Evolutionary conservation across 2,888 invertebrate genomes (phyloP).

Genomic region (Protula sp.): DNA sequence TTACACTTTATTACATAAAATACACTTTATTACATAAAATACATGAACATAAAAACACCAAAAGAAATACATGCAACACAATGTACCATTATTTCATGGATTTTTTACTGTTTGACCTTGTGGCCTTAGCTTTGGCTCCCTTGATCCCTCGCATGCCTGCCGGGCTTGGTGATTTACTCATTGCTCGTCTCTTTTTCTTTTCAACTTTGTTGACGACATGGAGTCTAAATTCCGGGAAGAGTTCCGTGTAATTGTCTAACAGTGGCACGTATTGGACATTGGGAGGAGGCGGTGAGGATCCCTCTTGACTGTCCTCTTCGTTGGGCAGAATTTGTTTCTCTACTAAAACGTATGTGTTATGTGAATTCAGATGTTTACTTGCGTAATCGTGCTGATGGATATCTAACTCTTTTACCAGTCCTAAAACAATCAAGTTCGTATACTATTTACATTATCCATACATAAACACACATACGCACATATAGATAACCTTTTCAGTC

Average conservation of each 20-base stretch:
- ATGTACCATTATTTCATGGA: not conserved
- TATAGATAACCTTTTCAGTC: no score
- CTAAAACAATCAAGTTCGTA: no score
- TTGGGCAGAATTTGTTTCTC: conserved; percentile 34
- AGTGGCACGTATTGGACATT: conserved; percentile 42
- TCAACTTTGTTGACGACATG: conserved; percentile 35
- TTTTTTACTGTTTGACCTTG: not conserved
- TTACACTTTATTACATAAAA: no score
- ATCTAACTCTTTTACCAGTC: conserved; percentile 49
- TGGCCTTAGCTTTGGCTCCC: not conserved
- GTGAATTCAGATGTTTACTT: conserved; percentile 43
- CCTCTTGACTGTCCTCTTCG: not conserved
- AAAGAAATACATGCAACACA: no score
- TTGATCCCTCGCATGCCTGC: conserved; percentile 27
- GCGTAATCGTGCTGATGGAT: conserved; percentile 45
- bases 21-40: no score
- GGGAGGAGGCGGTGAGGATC: conserved; percentile 20
- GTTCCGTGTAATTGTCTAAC: conserved; percentile 39
- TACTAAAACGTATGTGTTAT: conserved; percentile 47
- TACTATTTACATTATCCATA: no score
- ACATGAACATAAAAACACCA: no score
- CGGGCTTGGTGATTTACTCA: conserved; percentile 43
- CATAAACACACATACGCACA: no score
- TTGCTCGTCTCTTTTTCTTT: conserved; percentile 21
- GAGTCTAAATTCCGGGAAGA: conserved; percentile 43